Conservation (phyloP, 2,797 vertebrate genomes). For the Epinephelus awoara region DNA sequence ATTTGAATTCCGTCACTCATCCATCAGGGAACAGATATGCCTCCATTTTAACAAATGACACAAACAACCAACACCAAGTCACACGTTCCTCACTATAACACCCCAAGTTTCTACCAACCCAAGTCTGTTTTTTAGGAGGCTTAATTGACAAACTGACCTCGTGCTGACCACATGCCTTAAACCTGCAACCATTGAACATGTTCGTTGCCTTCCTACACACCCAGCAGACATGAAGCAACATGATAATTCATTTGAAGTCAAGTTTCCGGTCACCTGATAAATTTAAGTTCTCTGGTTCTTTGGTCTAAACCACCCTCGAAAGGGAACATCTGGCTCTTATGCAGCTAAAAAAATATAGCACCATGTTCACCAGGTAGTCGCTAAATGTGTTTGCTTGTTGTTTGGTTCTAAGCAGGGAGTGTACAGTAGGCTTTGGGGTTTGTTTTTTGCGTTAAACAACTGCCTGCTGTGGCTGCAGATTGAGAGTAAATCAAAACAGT, state of each 20-base stretch:
- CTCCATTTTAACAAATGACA: not conserved
- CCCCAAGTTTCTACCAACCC: too few relatives aligned
- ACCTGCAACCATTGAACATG: not conserved
- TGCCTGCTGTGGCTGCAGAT: not conserved
- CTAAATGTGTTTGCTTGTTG: not conserved
- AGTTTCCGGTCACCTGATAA: too few relatives aligned
- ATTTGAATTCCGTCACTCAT: not conserved
- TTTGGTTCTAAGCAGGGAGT: not conserved
- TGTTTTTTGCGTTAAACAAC: not conserved
- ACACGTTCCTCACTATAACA: too few relatives aligned
- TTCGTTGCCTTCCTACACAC: not conserved
- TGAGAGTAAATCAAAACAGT: not conserved
- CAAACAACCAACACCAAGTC: too few relatives aligned
- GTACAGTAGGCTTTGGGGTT: not conserved
- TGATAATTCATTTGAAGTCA: constrained; percentile 6
- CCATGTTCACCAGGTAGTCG: not conserved
- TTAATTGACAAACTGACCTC: too few relatives aligned
- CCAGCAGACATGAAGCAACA: not conserved
- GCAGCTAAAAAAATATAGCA: not conserved
- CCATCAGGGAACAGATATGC: not conserved
- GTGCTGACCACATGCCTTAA: not conserved
- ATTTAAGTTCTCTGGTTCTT: not conserved
- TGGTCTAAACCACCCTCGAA: not conserved
- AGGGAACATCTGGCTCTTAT: not conserved
- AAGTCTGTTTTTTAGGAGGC: too few relatives aligned